Evolutionary conservation across 2,797 vertebrate species (phyloP).

Genomic region (Pseudocheirus occidentalis): DNA sequence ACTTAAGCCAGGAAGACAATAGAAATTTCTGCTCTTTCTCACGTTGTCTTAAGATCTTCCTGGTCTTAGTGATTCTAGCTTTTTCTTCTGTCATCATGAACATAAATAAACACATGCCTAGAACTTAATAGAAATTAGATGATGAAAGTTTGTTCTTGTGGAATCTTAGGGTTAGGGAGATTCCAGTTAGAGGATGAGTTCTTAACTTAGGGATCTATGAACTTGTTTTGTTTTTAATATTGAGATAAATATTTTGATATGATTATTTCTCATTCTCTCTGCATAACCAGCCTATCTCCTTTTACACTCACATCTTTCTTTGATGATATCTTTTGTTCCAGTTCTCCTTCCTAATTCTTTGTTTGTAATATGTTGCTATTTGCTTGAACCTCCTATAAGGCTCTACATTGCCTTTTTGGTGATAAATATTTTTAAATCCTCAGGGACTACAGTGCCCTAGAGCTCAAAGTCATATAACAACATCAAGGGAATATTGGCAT

Average conservation of each 20-base stretch:
- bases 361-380: not conserved
- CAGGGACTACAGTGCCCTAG: not conserved
- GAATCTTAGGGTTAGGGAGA: not conserved
- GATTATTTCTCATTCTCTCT: not conserved
- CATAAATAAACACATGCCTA: not conserved
- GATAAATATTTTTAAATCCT: not conserved
- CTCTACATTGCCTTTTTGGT: not conserved
- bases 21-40: not conserved
- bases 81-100: not conserved
- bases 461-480: not conserved
- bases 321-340: not conserved
- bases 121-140: not conserved
- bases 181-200: not conserved
- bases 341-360: not conserved
- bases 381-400: not conserved
- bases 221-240: not conserved
- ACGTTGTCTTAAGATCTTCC: not conserved
- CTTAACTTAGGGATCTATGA: not conserved
- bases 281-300: not conserved
- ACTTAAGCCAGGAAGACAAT: not conserved
- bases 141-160: not conserved
- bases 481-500: not conserved
- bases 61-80: not conserved
- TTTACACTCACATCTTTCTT: not conserved
- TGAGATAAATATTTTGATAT: not conserved